Evolutionary conservation across 2,113 vertebrate species (phyloP), one percentile per base, ranked within the genome.

Genomic region (Cyphomyrus discorhynchus): DNA sequence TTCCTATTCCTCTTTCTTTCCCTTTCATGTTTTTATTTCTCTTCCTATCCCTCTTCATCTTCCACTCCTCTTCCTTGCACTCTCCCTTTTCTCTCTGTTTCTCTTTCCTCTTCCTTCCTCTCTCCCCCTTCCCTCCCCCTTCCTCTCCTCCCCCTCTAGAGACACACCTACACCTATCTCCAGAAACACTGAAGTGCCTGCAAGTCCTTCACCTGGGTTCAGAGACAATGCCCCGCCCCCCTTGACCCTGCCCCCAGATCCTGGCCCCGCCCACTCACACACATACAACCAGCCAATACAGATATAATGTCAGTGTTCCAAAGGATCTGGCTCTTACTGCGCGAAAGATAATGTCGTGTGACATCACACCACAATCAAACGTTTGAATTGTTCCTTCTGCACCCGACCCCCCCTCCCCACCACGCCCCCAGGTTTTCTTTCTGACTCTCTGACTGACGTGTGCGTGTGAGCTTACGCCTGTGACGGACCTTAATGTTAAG

Each of bases 131-230:
- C 53, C 53, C 86, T 19, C 27, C 50, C 27, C 15, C 46, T 84
- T 58, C 56, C 56, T n/a, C 8, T n/a, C 56, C 42, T 89, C 19
- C 39, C 62, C n/a, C 47, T 39, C 45, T 70, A 31, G 6, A 62
- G 80, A 84, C 21, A 49, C 52, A 50, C 24, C 39, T 50, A 24
- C 17, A 8, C 56, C 80, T 56, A 93, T 89, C 85, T 90, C 70
- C 91, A 89, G 90, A 91, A 92, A 92, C 91, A 90, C 91, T 93
- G 82, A 93, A 92, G 94, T 94, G 94, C 91, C 93, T 94, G 93
- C 39, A 87, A 87, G 92, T 91, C 91, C 87, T 90, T 92, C 70
- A 77, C 58, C 84, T 39, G 58, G 91, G 58, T 92, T 89, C 39
- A 89, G 47, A 52, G 87, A 88, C 62, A 70, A 49, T 70, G 62